Base-by-base conservation (phyloP, 1,140 invertebrate species). In the Camponotus floridanus region DNA sequence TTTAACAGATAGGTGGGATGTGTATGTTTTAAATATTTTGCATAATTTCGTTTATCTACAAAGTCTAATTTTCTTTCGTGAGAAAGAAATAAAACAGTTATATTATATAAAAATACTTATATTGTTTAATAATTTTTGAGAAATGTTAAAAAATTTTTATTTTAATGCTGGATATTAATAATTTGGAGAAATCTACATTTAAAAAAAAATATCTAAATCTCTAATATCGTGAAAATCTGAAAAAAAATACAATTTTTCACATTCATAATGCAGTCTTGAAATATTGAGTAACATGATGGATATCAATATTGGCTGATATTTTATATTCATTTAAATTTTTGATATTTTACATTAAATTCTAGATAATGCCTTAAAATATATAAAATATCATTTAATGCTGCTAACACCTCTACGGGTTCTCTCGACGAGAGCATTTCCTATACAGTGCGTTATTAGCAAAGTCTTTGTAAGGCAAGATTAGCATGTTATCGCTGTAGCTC, bases 381-480 rank as follows among this genome's bases (percentile, higher is more conserved):
- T 39, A 39, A 74, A 26, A 15, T 74, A 48, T 21, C n/a, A 36
- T 78, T 65, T n/a, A 67, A 65, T 51, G 65, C 36, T 33, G 7
- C 26, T 78, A 65, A 65, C 4, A 48, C 36, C 31, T 0, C 39
- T 13, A 11, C 11, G 26, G 26, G 26, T 39, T 57, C 21, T 39
- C 31, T 21, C 15, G 15, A 39, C 4, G 0, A 39, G 8, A 61
- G 13, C 26, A 13, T 68, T 57, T 55, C 21, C 21, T 68, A 55
- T 31, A 68, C 8, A 57, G 33, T 42, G 31, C 31, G 18, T 45
- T n/a, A 18, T 70, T 80, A 70, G 65, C 15, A 5, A 39, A 70
- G 78, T 80, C 76, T 80, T 80, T 42, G 48, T 42, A 70, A 70
- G 78, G 48, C 64, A 42, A 80, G 78, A 80, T 80, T 80, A 80